These are phyloP conservation scores for Eriocheir sinensis DNA, from an alignment of 1,140 invertebrate genomes.

Conservation along the genomic window DNA sequence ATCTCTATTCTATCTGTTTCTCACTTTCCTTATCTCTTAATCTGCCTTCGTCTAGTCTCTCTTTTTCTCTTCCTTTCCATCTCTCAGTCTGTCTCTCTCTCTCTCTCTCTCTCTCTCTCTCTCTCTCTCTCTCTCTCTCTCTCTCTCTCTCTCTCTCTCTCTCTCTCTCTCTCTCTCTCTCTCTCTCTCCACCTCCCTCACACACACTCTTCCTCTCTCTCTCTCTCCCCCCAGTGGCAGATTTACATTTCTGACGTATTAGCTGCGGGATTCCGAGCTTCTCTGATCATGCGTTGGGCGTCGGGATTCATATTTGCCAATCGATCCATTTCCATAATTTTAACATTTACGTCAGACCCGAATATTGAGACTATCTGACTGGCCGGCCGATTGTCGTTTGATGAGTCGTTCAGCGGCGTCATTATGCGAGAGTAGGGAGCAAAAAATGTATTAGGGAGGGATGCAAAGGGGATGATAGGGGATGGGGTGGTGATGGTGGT, in stretches of 20 bases:
- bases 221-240: not conserved
- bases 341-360: not conserved
- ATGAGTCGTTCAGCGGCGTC: not conserved
- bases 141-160: not conserved
- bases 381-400: not conserved
- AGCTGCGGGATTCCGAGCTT: not conserved
- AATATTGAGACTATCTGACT: not conserved
- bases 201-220: not conserved
- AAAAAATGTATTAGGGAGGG: not conserved
- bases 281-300: not conserved
- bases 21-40: not conserved
- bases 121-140: not conserved
- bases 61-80: not conserved
- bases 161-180: not conserved
- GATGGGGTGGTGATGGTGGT: not conserved
- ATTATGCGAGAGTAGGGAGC: not conserved
- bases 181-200: not conserved
- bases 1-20: not conserved
- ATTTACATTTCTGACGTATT: not conserved
- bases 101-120: slow-evolving; percentile 28
- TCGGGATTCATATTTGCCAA: not conserved
- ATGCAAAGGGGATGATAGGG: not conserved
- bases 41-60: not conserved
- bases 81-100: not conserved
- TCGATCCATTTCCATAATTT: not conserved